Conservation (phyloP, 2,113 vertebrate species). For the Perca fluviatilis region DNA sequence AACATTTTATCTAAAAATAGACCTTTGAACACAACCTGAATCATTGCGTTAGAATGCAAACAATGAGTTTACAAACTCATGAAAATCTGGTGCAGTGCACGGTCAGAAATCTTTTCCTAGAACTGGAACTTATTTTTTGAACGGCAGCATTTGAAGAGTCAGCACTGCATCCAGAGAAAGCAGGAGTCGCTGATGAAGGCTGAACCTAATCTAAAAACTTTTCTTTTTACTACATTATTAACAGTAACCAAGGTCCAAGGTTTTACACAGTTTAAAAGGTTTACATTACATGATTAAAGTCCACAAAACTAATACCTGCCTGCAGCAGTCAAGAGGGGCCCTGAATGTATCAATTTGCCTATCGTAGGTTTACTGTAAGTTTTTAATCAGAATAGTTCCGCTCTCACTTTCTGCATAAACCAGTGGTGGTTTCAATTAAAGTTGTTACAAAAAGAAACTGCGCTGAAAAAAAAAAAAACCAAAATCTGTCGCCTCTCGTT, state of each 20-base stretch:
- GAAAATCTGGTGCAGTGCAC: neutral
- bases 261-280: neutral
- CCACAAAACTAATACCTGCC: neutral
- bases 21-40: neutral
- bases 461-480: neutral
- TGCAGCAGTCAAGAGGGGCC: neutral
- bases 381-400: constrained; percentile 5
- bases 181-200: neutral
- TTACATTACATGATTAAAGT: neutral
- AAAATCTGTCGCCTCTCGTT: neutral
- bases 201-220: neutral
- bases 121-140: neutral
- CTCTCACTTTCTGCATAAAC: neutral
- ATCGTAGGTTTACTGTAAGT: neutral
- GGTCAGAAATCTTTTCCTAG: neutral
- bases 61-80: neutral
- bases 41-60: neutral
- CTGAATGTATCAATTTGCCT: neutral
- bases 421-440: neutral
- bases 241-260: neutral
- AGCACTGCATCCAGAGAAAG: neutral
- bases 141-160: neutral
- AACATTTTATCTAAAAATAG: constrained; percentile 15
- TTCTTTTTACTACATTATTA: neutral
- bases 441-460: neutral